These are phyloP conservation scores for Rattus rattus DNA, from an alignment of 2,113 vertebrate genomes.

Conservation along the genomic window DNA sequence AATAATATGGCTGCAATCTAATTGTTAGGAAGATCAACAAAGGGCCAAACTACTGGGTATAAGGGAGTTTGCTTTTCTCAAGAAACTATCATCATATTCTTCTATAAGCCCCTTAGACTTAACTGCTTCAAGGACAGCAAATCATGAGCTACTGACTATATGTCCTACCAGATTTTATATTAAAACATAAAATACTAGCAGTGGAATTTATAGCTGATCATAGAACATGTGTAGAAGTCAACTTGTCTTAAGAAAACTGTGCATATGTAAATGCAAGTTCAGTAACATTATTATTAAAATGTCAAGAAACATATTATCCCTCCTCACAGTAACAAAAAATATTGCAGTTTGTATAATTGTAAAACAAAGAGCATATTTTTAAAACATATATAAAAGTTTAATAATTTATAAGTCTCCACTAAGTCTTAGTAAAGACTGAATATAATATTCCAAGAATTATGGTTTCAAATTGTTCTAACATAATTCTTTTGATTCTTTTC, in stretches of 20 bases:
- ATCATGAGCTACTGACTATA: background rate
- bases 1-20: constrained; percentile 15
- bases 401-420: constrained; percentile 63
- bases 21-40: constrained; percentile 36
- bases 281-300: constrained; percentile 11
- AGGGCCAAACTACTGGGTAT: background rate
- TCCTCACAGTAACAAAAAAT: constrained; percentile 2
- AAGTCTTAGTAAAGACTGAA: constrained; percentile 44
- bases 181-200: constrained; percentile 49
- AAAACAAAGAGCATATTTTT: constrained; percentile 21
- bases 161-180: constrained; percentile 35
- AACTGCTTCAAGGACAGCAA: constrained; percentile 43
- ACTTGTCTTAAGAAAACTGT: background rate
- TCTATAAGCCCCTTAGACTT: constrained; percentile 57
- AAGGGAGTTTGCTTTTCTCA: constrained; percentile 55
- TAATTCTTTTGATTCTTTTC: no score
- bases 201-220: constrained; percentile 55
- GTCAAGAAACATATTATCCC: constrained; percentile 40
- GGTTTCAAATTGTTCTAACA: background rate
- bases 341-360: constrained; percentile 43
- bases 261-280: constrained; percentile 26
- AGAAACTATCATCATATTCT: background rate
- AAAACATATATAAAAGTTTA: constrained; percentile 50
- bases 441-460: background rate
- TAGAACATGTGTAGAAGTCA: background rate